These are phyloP conservation scores for Sphecodes monilicornis DNA, from an alignment of 2,888 invertebrate species.

Conservation along the genomic window DNA sequence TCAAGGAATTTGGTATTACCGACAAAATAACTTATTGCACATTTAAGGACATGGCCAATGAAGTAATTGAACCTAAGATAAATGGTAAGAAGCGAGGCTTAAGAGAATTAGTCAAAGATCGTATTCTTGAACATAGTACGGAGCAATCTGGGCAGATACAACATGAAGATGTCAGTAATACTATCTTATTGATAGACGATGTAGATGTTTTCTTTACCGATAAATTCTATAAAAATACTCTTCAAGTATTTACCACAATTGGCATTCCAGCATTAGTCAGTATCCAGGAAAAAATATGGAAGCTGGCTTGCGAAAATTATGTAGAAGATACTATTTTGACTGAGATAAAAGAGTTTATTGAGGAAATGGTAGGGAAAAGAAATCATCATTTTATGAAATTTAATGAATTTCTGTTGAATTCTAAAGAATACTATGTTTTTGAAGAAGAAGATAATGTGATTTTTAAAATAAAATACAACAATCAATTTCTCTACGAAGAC, in stretches of 20 bases:
- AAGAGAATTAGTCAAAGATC: neutral
- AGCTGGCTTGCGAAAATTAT: neutral
- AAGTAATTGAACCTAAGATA: neutral
- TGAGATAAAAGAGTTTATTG: neutral
- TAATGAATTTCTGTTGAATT: neutral
- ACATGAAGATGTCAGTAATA: neutral
- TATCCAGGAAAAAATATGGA: neutral
- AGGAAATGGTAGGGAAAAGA: neutral
- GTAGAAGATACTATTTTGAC: neutral
- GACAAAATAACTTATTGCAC: neutral
- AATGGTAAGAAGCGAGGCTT: neutral
- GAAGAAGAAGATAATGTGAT: accelerated
- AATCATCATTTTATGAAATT: neutral
- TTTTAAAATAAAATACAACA: neutral
- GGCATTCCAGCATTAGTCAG: neutral
- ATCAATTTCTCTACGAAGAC: neutral
- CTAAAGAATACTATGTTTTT: neutral
- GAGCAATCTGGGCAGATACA: neutral
- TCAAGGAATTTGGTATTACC: neutral
- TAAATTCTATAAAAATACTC: too few species aligned
- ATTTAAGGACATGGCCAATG: neutral
- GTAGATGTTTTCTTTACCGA: neutral
- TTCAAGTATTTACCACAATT: too few species aligned
- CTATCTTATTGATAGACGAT: neutral
- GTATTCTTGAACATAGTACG: neutral